Evolutionary conservation across 2,797 vertebrate genomes (phyloP).

Genomic region (Jordanella pulchra): DNA sequence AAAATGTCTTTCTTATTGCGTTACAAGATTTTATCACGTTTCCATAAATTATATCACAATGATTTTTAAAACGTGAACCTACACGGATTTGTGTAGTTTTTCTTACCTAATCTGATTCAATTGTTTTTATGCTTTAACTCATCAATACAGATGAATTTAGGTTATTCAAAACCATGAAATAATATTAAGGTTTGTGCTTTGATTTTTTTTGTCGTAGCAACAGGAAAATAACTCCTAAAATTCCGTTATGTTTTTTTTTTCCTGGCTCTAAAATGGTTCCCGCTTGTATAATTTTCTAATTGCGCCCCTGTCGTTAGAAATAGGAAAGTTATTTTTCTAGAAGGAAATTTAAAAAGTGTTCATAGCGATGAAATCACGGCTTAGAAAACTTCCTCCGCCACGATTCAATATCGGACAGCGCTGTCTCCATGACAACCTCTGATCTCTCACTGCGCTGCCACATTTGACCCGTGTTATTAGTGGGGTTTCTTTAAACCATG

Average conservation of each 20-base stretch:
- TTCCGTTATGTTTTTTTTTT: neutral
- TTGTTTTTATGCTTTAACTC: too few relatives aligned
- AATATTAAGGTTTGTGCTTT: too few relatives aligned
- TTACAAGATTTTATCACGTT: too few relatives aligned
- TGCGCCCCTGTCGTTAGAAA: neutral
- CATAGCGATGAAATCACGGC: neutral
- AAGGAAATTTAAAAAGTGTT: neutral
- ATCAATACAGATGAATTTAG: too few relatives aligned
- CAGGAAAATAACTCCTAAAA: neutral
- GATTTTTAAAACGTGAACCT: too few relatives aligned
- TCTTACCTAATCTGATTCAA: too few relatives aligned
- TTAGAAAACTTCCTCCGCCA: neutral
- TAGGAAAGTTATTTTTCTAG: neutral
- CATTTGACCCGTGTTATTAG: neutral
- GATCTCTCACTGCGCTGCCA: neutral
- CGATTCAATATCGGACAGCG: neutral
- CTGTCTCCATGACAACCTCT: constrained; percentile 6
- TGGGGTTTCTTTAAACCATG: neutral
- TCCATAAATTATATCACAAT: too few relatives aligned
- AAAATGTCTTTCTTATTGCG: too few relatives aligned
- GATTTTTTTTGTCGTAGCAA: neutral
- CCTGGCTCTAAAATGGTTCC: too few relatives aligned
- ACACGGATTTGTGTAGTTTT: too few relatives aligned
- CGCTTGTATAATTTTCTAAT: neutral
- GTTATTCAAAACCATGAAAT: too few relatives aligned